Evolutionary conservation across 2,113 vertebrate genomes (phyloP).

Genomic region (Nettapus auritus): DNA sequence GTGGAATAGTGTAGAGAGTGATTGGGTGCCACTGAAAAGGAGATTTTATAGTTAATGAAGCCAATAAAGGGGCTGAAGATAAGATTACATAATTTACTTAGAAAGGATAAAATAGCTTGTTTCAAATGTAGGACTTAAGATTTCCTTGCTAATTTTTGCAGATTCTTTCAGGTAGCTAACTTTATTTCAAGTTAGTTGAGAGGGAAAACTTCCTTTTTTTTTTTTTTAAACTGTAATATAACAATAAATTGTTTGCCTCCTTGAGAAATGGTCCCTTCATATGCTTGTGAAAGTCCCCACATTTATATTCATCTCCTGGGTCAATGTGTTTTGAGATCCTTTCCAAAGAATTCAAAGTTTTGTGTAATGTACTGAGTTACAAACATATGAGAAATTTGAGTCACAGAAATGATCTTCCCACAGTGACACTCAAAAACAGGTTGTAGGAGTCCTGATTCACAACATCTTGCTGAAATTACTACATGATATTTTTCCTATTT

Average conservation of each 20-base stretch:
- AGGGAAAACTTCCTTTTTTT: background rate
- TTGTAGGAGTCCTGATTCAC: background rate
- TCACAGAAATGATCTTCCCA: background rate
- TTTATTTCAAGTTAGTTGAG: background rate
- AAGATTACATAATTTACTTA: background rate
- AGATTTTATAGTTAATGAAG: background rate
- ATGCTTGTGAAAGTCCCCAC: background rate
- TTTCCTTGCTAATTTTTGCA: background rate
- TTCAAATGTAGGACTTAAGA: background rate
- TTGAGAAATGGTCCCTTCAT: background rate
- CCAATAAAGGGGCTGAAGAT: background rate
- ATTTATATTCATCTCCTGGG: background rate
- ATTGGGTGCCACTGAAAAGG: background rate
- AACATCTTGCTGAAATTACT: background rate
- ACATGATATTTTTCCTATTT: background rate
- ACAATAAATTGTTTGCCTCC: background rate
- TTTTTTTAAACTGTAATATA: background rate
- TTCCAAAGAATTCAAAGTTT: background rate
- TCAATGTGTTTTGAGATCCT: background rate
- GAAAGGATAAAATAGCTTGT: background rate
- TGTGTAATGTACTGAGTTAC: background rate
- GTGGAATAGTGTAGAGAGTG: background rate
- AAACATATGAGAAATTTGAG: background rate
- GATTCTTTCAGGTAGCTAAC: background rate
- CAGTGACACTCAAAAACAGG: background rate